These are phyloP conservation scores for Microtus richardsoni DNA, from an alignment of 2,113 vertebrate species.

Conservation along the genomic window DNA sequence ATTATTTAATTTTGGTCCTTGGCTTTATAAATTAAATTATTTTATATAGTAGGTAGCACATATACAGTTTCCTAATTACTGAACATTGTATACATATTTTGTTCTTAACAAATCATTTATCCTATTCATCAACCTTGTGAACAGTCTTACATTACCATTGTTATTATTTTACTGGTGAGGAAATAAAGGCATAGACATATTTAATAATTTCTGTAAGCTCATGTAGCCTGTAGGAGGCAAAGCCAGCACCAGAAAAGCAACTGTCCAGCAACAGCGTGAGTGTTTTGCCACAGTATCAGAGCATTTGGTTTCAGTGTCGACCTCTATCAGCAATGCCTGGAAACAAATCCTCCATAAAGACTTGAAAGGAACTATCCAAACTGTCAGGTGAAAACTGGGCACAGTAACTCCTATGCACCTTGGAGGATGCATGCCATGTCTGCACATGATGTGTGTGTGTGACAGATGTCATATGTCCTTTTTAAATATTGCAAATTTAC, in stretches of 20 bases:
- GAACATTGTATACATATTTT: not conserved
- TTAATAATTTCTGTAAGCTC: not conserved
- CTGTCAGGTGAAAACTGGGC: not conserved
- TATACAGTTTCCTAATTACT: not conserved
- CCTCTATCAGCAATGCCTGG: not conserved
- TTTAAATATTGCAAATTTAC: not conserved
- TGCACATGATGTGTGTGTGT: not conserved
- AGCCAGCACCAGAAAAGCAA: not conserved
- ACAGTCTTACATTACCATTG: not conserved
- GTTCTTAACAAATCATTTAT: not conserved
- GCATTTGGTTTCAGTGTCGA: not conserved
- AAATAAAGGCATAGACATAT: constrained; percentile 6
- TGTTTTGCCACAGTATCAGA: not conserved
- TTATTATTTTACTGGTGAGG: not conserved
- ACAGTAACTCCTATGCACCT: not conserved
- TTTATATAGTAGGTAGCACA: not conserved
- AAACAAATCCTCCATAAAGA: not conserved
- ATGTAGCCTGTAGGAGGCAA: not conserved
- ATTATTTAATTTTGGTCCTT: not conserved
- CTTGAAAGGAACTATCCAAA: not conserved
- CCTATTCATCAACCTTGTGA: not conserved
- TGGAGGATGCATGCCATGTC: not conserved
- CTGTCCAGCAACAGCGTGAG: not conserved
- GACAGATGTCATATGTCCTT: not conserved
- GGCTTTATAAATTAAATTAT: not conserved